Evolutionary conservation across 2,113 vertebrate genomes (phyloP).

Genomic region (Lanius collurio): DNA sequence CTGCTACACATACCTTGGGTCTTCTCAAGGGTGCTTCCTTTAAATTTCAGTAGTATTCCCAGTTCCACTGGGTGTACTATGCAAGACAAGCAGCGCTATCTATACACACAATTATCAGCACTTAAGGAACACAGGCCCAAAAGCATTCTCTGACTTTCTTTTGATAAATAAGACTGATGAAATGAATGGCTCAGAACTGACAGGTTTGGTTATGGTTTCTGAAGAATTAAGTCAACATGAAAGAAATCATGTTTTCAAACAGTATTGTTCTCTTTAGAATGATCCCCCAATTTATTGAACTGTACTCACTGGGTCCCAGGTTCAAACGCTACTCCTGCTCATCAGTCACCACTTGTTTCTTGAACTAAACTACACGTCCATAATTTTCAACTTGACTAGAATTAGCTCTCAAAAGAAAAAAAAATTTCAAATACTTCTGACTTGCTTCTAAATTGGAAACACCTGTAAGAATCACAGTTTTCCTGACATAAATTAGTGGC

Average conservation of each 20-base stretch:
- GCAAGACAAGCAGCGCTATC: slow-evolving; percentile 16
- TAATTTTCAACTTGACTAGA: slow-evolving; percentile 67
- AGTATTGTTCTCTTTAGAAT: slow-evolving; percentile 51
- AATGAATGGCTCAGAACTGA: slow-evolving; percentile 65
- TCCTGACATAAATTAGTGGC: slow-evolving; percentile 62
- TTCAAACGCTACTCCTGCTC: slow-evolving; percentile 70
- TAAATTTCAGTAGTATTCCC: slow-evolving; percentile 48
- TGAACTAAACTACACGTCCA: slow-evolving; percentile 59
- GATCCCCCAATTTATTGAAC: slow-evolving; percentile 58
- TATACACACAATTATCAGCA: slow-evolving; percentile 58
- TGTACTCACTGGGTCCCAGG: slow-evolving; percentile 40
- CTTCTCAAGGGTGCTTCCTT: not conserved
- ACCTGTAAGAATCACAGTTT: slow-evolving; percentile 66
- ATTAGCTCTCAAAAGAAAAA: slow-evolving; percentile 56
- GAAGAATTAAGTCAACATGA: slow-evolving; percentile 69
- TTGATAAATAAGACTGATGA: slow-evolving; percentile 65
- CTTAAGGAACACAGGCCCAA: slow-evolving; percentile 61
- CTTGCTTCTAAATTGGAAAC: slow-evolving; percentile 72
- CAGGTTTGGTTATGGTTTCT: slow-evolving; percentile 62
- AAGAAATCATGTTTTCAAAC: slow-evolving; percentile 64
- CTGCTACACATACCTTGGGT: not conserved
- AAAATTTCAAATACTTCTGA: slow-evolving; percentile 51
- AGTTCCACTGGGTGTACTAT: not conserved
- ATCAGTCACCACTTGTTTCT: slow-evolving; percentile 69
- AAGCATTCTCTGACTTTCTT: slow-evolving; percentile 58